These are phyloP conservation scores for Periophthalmodon schlosseri DNA, from an alignment of 2,113 vertebrate species.

Conservation along the genomic window DNA sequence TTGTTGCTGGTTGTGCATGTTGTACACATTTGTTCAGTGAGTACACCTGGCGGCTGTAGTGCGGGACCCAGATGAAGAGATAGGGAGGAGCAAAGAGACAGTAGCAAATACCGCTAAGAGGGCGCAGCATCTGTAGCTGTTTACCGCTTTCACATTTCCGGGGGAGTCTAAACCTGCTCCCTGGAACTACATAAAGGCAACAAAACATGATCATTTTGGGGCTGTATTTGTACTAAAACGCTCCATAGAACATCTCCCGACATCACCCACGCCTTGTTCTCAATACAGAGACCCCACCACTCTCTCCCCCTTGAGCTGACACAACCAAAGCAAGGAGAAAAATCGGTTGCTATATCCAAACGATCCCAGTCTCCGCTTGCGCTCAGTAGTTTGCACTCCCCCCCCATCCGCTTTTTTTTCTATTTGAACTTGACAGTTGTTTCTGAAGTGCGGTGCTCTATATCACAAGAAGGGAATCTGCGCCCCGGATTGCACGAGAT, in stretches of 20 bases:
- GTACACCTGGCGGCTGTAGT: conserved; percentile 58
- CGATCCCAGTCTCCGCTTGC: conserved; percentile 66
- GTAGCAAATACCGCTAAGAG: conserved; percentile 68
- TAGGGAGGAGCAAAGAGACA: conserved; percentile 51
- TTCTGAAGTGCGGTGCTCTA: conserved; percentile 71
- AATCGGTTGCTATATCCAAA: conserved; percentile 64
- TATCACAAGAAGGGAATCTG: conserved; percentile 77
- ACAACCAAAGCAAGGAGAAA: conserved; percentile 71
- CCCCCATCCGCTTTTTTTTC: conserved; percentile 66
- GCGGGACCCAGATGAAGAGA: conserved; percentile 58
- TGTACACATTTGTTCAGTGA: conserved; percentile 40
- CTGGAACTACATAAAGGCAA: conserved; percentile 73
- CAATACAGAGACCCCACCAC: conserved; percentile 77
- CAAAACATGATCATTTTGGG: conserved; percentile 82
- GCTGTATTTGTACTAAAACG: conserved; percentile 80
- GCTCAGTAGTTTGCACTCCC: conserved; percentile 73
- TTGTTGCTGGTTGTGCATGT: conserved; percentile 8
- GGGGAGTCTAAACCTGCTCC: conserved; percentile 52
- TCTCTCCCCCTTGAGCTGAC: conserved; percentile 72
- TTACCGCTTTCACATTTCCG: conserved; percentile 59
- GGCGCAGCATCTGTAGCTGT: conserved; percentile 63
- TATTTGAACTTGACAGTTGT: conserved; percentile 80
- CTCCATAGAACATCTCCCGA: conserved; percentile 77
- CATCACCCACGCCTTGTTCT: conserved; percentile 77
- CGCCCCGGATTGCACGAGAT: conserved; percentile 71